Base-by-base conservation (phyloP, 2,113 vertebrate genomes). In the Steatornis caripensis region DNA sequence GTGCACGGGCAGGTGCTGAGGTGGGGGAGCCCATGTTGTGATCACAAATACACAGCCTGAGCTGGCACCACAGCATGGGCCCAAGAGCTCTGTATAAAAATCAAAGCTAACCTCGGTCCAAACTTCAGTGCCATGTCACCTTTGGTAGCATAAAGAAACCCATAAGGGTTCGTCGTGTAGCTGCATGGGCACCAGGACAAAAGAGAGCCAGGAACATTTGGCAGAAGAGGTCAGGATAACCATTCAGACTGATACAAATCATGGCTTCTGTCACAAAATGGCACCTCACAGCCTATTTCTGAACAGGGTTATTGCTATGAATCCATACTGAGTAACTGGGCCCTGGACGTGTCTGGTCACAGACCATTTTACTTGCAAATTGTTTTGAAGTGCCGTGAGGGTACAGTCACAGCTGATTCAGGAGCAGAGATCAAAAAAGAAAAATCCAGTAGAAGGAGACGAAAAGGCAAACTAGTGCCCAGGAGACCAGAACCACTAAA, bases 1-100 rank as follows among this genome's bases (percentile, higher is more conserved):
- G 43, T 32, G 26, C 41, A 21, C 0, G 0, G 64, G 32, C 49
- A 51, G 46, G 43, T 2, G 2, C 10, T 19, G 37, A 10, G 3
- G 5, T 27, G 1, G 26, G 14, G 7, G 4, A 80, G 8, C 6
- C 23, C 65, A 10, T 10, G 24, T 43, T 39, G 19, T 48, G 45
- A 45, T 20, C 68, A 69, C 30, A 32, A 19, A 53, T 22, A 27
- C 5, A 9, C 10, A n/a, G 43, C 57, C 34, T 51, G 26, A 62
- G 69, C 49, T 78, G 53, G 18, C 49, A 55, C 45, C n/a, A 54
- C 32, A 54, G 66, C 53, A 88, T 2, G 2, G 75, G 16, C 22
- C 23, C 34, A 45, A 87, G 57, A 1, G 7, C 30, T 41, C 32
- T 39, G 8, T 24, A 53, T 15, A 64, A 75, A 91, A 91, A 71